Base-by-base conservation (phyloP, 2,888 invertebrate genomes). In the Atethmia centrago region DNA sequence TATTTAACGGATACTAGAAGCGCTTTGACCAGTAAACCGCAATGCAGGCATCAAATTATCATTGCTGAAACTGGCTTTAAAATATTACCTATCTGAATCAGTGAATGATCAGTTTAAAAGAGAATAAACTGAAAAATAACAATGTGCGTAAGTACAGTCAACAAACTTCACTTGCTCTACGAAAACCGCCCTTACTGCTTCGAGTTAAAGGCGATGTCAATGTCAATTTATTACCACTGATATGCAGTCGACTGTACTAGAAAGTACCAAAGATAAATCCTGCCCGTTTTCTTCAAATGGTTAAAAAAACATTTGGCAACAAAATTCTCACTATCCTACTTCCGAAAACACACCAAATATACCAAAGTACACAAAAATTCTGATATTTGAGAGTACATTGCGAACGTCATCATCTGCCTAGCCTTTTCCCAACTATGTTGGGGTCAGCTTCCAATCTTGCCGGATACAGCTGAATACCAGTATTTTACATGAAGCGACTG, bases 11-110 rank as follows among this genome's bases (percentile, higher is more conserved):
- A 28, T 28, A 62, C 31, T 36, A 31, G 40, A 28, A 47, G 49
- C 28, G 5, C 28, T 14, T 31, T 65, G 16, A 36, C 47, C 47
- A 28, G 36, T 14, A 28, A 42, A 28, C 58, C 58, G 69, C 77
- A 74, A 59, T 78, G 78, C 79, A 61, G 75, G n/a, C 45, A 59
- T 40, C 36, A 40, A 40, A 9, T 58, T n/a, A 16, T 9, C 67
- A 36, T 28, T 3, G 4, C 28, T 28, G 36, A n/a, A 36, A 36
- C 16, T n/a, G 21, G 19, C 9, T 56, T 40, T 66, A 10, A 36
- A 58, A 66, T 58, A 21, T 40, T 40, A 42, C 14, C 25, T 56
- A 10, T 25, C 2, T 5, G 10, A 8, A n/a, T 56, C 14, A 28
- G 36, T 14, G 16, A 62, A 28, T 21, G 21, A 21, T 21, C 16